A percentile compares a stretch with the other conserved stretches of the same genome.
Conservation (phyloP, 2,113 vertebrate species). For the Ellobius talpinus region DNA sequence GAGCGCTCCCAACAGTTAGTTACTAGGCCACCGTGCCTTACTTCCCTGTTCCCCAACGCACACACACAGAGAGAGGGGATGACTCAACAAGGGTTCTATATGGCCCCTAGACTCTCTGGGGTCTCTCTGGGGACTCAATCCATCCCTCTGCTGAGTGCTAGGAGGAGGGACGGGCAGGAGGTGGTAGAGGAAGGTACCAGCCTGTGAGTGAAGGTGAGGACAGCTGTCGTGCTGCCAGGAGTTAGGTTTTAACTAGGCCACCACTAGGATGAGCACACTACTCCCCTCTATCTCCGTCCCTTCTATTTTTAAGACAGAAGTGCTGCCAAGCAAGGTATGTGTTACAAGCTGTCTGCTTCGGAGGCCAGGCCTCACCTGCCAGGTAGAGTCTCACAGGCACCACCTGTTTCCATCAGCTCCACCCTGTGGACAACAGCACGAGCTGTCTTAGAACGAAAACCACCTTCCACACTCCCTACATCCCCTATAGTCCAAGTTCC, state of each 20-base stretch:
- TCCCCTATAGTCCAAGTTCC: background rate
- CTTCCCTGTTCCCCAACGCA: too few relatives aligned
- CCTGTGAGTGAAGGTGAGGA: background rate
- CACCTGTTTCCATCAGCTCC: background rate
- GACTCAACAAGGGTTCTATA: background rate
- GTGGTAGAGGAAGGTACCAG: background rate
- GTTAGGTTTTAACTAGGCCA: conserved; percentile 71
- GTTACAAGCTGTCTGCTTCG: conserved; percentile 48
- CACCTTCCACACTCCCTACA: background rate
- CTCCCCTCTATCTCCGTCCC: conserved; percentile 36
- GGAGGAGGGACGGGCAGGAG: background rate
- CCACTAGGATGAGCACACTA: conserved; percentile 31
- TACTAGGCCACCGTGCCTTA: background rate
- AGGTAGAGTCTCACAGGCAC: background rate
- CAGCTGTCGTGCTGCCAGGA: background rate
- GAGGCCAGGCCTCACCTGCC: conserved; percentile 26
- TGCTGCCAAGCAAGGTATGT: conserved; percentile 59
- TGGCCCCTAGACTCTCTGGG: background rate
- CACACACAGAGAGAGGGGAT: background rate
- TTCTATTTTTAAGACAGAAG: conserved; percentile 71
- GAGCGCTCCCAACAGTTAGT: background rate
- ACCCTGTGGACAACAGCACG: background rate
- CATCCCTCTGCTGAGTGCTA: background rate
- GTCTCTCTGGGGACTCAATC: background rate
- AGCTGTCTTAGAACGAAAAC: background rate